Percentiles rank a stretch among this genome's conserved stretches.
Evolutionary conservation across 2,888 invertebrate genomes (phyloP).

Genomic region (Amblyjoppa proteus): DNA sequence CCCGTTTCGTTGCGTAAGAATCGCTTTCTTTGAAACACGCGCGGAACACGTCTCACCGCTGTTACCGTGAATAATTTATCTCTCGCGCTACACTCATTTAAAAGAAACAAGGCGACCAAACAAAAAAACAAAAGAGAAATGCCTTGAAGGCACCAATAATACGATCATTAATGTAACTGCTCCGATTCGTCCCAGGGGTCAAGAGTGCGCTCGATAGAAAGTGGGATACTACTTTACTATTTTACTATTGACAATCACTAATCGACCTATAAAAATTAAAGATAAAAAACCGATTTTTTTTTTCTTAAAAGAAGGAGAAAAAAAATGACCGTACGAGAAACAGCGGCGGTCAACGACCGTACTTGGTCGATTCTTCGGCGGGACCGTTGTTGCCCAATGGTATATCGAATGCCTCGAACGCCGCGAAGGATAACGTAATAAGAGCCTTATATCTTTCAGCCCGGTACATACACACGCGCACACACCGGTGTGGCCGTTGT

Average conservation of each 20-base stretch:
- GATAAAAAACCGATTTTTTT: not conserved
- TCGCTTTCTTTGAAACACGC: conserved; percentile 54
- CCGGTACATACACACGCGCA: not conserved
- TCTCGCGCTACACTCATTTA: not conserved
- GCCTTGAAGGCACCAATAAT: not conserved
- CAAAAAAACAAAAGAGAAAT: not conserved
- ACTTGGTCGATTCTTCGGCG: conserved; percentile 51
- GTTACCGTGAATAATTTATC: conserved; percentile 43
- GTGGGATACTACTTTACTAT: not conserved
- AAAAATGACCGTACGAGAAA: conserved; percentile 17
- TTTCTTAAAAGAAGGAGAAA: not conserved
- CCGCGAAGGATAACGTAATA: conserved; percentile 42
- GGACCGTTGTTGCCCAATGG: conserved; percentile 53
- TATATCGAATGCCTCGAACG: conserved; percentile 52
- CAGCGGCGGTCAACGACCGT: conserved; percentile 62
- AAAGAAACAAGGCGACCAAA: not conserved
- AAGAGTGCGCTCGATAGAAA: not conserved
- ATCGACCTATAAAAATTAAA: not conserved
- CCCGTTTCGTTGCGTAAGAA: conserved; percentile 50
- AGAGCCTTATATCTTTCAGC: conserved; percentile 33
- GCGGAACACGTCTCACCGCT: not conserved
- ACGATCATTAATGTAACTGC: not conserved
- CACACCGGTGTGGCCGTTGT: not conserved
- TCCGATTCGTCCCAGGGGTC: not conserved
- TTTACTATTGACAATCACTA: not conserved